Percentiles rank a stretch among this genome's conserved stretches.
phyloP scores from a whole-genome alignment of 1,140 invertebrate species.

The Chymomyza costata region DNA sequence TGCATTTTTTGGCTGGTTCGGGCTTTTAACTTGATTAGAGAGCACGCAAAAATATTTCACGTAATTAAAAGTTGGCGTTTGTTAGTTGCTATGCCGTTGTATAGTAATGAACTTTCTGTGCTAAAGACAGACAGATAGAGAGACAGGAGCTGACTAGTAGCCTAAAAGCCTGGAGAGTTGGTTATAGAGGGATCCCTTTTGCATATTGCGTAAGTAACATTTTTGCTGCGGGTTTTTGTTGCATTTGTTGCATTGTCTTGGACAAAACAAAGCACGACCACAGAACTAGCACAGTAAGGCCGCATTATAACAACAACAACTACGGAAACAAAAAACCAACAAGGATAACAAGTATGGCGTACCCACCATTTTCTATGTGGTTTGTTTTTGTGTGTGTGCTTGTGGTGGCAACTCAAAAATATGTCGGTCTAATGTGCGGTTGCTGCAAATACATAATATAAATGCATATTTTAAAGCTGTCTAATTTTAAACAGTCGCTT shows the following conservation, averaged over 20 bases:
- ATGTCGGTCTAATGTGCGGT: constrained; percentile 5
- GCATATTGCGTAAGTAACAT: constrained; percentile 34
- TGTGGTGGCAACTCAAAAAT: constrained; percentile 11
- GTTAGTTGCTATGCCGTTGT: constrained; percentile 34
- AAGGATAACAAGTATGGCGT: constrained; percentile 8
- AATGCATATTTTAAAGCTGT: constrained; percentile 46
- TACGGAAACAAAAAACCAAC: constrained; percentile 27
- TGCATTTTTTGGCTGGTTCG: constrained; percentile 37
- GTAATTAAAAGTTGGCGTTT: constrained; percentile 67
- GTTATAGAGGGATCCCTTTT: no score
- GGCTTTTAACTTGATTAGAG: constrained; percentile 70
- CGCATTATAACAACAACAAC: no score
- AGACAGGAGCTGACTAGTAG: no score
- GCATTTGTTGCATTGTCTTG: constrained; percentile 46
- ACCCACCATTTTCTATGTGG: constrained; percentile 51
- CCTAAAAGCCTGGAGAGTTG: no score
- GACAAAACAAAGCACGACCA: constrained; percentile 55
- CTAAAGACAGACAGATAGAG: no score
- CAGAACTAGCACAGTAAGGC: constrained; percentile 63
- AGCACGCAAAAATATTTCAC: constrained; percentile 66
- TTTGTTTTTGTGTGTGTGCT: constrained; percentile 6
- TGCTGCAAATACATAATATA: constrained; percentile 17
- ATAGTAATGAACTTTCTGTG: constrained; percentile 25
- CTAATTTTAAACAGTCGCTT: no score
- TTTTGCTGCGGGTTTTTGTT: constrained; percentile 32